Conservation (phyloP, 2,888 invertebrate species). For the Cerastoderma edule region DNA sequence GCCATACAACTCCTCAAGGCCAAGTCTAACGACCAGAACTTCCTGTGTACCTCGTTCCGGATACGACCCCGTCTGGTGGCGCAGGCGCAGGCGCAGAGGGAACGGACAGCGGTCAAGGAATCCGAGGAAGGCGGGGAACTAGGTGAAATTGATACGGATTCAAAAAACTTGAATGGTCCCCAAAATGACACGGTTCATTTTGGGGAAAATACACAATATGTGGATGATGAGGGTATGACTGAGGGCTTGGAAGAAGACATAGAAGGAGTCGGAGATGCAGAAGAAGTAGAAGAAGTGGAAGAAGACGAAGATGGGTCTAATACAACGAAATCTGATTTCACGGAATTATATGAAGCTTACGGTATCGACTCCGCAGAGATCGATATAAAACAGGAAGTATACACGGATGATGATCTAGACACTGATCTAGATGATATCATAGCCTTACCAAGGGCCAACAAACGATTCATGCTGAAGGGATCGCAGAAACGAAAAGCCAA, state of each 20-base stretch:
- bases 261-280: conserved; percentile 37
- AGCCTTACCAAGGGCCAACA: conserved; percentile 14
- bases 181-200: conserved; percentile 59
- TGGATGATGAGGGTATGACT: conserved; percentile 26
- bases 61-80: conserved; percentile 60
- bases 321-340: conserved; percentile 7
- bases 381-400: conserved; percentile 19
- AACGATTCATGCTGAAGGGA: conserved; percentile 45
- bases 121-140: conserved; percentile 42
- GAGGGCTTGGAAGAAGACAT: conserved; percentile 44
- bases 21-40: conserved; percentile 67
- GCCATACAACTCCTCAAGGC: conserved; percentile 73
- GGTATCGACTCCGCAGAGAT: conserved; percentile 20
- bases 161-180: conserved; percentile 62
- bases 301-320: background rate
- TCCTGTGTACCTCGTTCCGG: conserved; percentile 76
- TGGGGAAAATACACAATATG: conserved; percentile 43
- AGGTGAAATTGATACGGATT: conserved; percentile 36
- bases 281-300: conserved; percentile 24
- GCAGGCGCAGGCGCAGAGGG: conserved; percentile 58
- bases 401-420: conserved; percentile 11
- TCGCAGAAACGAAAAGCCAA: conserved; percentile 49
- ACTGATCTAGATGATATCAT: background rate
- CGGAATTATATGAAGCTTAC: conserved; percentile 17
- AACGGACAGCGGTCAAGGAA: conserved; percentile 40